Base-by-base conservation (phyloP, 2,888 invertebrate species). In the Drosophila rubida region DNA sequence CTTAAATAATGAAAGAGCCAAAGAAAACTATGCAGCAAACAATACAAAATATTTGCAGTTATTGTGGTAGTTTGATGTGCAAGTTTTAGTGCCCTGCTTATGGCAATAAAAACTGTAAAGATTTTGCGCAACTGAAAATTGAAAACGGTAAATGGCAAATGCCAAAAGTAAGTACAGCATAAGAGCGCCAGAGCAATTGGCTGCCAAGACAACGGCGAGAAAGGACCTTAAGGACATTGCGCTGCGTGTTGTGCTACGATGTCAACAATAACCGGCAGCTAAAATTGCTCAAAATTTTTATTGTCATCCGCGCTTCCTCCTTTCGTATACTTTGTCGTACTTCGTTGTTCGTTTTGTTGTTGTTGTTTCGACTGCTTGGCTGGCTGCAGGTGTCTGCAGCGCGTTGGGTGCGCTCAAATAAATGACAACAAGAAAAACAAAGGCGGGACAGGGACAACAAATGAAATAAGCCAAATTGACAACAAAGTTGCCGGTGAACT, bases 381-480 rank as follows among this genome's bases (percentile, higher is more conserved):
- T 54, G 45, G 59, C 41, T 75, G 59, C 69, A 75, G 69, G 65
- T 65, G 60, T 59, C 27, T 46, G 59, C 72, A 68, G 30, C 55
- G n/a, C n/a, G n/a, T n/a, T 70, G 61, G 68, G 41, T 62, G 65
- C 23, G 65, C 70, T 67, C 55, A 87, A 63, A 75, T 85, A 75
- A 80, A 83, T 83, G 57, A 69, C 64, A 63, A 49, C 59, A 63
- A 51, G 57, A 83, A 61, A 54, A 67, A 68, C 61, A 72, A 63
- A 30, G 9, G 9, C 30, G 11, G 11, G 2, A 8, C 11, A 3
- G 30, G 13, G 35, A 42, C 50, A 55, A 53, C 27, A 69, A 88
- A 83, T 80, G 71, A 80, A 88, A 83, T 86, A 69, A 80, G 87
- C 74, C 85, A 75, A 80, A 81, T 80, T 88, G 78, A 84, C 87